Evolutionary conservation across 2,888 invertebrate species (phyloP), one percentile per base, ranked within the genome.

Genomic region (Poecilus cupreus): DNA sequence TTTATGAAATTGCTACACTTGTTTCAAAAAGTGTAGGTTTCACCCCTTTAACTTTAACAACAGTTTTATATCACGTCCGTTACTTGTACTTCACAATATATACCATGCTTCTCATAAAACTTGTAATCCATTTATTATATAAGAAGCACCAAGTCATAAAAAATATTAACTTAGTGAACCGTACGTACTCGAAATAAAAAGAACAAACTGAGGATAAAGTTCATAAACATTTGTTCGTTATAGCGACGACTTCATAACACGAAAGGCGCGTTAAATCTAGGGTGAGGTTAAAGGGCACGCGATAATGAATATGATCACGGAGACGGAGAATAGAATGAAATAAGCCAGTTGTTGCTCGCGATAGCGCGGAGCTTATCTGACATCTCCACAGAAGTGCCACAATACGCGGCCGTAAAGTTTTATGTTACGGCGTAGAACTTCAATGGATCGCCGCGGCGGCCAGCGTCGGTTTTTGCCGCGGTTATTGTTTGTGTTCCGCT

Each of bases 391-490:
- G 39, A 76, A 57, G 18, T 22, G 11, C 51, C 57, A 76, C 76
- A 76, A 76, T 76, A 75, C 16, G 57, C 76, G 39, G 37, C 43
- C 54, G 37, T 76, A 77, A 77, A 77, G 60, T 77, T 77, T 77
- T 64, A 77, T 77, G 76, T 76, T 37, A 51, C 13, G 72, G 43
- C 46, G 49, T 32, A n/a, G 75, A 75, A 76, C 76, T 76, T 39
- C 57, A 54, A 51, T 75, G 75, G 13, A 72, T 22, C 46, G 37
- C 37, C 57, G 22, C 26, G 60, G 43, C 43, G 43, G n/a, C 13
- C 3, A n/a, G 51, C 51, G 16, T 16, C 37, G 49, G 43, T 77
- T 77, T 77, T 77, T 77, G 76, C 37, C 26, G 43, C 22, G 77
- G 32, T 77, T 77, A 77, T 64, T 77, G 77, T 77, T 77, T 77